phyloP scores from a whole-genome alignment of 2,888 invertebrate genomes.

The Julus scanicus region DNA sequence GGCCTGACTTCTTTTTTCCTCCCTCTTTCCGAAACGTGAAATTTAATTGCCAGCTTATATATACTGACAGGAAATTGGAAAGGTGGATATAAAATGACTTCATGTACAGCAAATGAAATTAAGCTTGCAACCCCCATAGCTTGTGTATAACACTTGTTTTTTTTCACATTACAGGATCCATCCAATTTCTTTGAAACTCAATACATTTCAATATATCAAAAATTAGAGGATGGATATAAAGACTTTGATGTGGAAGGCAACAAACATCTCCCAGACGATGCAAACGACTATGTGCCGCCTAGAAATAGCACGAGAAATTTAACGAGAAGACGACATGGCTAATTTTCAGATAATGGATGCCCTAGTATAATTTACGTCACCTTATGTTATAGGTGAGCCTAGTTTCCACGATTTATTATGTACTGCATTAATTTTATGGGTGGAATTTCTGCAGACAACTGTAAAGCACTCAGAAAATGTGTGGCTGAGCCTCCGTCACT shows the following conservation, averaged over 20 bases:
- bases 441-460: neutral
- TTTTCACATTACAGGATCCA: constrained; percentile 44
- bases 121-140: neutral
- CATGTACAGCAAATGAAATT: neutral
- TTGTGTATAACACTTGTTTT: neutral
- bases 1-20: neutral
- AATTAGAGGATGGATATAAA: neutral
- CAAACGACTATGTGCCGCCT: neutral
- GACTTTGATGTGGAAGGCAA: constrained; percentile 14
- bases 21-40: neutral
- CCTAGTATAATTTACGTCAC: neutral
- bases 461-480: neutral
- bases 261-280: constrained; percentile 11
- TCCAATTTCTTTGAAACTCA: constrained; percentile 23
- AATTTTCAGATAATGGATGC: neutral
- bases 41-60: neutral
- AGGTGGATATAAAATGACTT: neutral
- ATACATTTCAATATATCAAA: constrained; percentile 47
- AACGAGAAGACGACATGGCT: neutral
- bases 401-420: neutral
- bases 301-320: constrained; percentile 11
- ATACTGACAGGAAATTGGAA: neutral
- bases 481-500: neutral
- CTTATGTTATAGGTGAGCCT: too few relatives aligned
- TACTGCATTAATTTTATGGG: neutral